A percentile compares a stretch with the other conserved stretches of the same genome.
phyloP scores from a whole-genome alignment of 2,797 vertebrate species.

The Heliangelus exortis region DNA sequence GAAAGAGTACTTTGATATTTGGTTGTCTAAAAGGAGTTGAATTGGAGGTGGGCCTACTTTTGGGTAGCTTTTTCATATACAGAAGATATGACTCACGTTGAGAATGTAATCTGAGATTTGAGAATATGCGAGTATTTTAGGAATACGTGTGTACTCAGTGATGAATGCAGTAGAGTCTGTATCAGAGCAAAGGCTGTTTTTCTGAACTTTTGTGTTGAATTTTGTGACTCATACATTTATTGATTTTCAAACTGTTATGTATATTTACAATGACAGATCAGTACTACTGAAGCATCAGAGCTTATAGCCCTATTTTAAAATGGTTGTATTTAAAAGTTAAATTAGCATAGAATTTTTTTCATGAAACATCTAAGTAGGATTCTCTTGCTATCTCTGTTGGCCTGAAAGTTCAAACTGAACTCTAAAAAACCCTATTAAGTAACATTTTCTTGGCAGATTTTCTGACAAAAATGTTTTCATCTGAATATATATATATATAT shows the following conservation, averaged over 20 bases:
- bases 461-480: not conserved
- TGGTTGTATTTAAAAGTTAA: not conserved
- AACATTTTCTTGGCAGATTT: not conserved
- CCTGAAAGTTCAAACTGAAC: not conserved
- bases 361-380: not conserved
- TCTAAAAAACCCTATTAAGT: not conserved
- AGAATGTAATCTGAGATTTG: not conserved
- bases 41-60: not conserved
- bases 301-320: not conserved
- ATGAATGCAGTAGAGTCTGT: constrained; percentile 73
- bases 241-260: not conserved
- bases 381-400: not conserved
- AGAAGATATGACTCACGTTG: constrained; percentile 22
- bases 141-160: constrained; percentile 74
- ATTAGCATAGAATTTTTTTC: not conserved
- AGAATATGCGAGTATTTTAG: constrained; percentile 17
- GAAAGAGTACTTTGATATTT: not conserved
- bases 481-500: not conserved
- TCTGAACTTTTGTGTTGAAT: not conserved
- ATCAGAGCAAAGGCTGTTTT: not conserved
- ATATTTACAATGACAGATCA: not conserved
- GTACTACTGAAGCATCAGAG: not conserved
- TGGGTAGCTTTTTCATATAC: not conserved
- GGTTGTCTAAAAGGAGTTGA: not conserved
- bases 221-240: not conserved